A percentile compares a stretch with the other conserved stretches of the same genome.
These are phyloP conservation scores for Vespertilio murinus DNA, from an alignment of 2,797 vertebrate species.

Conservation along the genomic window DNA sequence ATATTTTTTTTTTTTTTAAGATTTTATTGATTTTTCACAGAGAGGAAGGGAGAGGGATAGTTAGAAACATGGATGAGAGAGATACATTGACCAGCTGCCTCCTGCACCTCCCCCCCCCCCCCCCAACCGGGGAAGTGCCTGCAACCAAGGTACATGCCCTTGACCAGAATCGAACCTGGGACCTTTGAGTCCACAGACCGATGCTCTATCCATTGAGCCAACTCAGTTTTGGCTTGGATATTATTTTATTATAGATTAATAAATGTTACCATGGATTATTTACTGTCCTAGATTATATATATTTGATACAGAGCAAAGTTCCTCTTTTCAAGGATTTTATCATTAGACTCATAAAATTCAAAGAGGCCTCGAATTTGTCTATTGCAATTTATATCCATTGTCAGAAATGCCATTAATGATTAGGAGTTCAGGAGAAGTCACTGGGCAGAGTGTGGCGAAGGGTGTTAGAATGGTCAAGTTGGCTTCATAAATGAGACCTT, in stretches of 20 bases:
- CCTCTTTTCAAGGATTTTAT: not conserved
- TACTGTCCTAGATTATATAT: not conserved
- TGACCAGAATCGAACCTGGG: too few species aligned
- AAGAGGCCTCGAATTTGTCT: not conserved
- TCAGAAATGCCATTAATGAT: not conserved
- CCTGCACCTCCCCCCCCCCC: too few species aligned
- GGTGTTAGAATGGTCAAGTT: not conserved
- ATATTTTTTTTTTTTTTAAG: not conserved
- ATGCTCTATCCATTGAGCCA: too few species aligned
- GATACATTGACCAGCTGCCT: too few species aligned
- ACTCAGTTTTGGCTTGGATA: too few species aligned
- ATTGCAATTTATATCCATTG: not conserved
- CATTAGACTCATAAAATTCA: slow-evolving; percentile 25
- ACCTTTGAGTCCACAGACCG: too few species aligned
- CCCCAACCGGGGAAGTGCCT: too few species aligned
- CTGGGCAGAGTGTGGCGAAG: not conserved
- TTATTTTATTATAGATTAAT: not conserved
- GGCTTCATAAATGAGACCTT: not conserved
- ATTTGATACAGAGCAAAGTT: not conserved
- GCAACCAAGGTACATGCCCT: too few species aligned
- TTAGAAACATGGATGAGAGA: too few species aligned
- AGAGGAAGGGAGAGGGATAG: too few species aligned
- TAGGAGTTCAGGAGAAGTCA: not conserved
- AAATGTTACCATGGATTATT: not conserved
- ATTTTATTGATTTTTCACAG: too few species aligned